Base-by-base conservation (phyloP, 2,113 vertebrate genomes). In the Lepus americanus region DNA sequence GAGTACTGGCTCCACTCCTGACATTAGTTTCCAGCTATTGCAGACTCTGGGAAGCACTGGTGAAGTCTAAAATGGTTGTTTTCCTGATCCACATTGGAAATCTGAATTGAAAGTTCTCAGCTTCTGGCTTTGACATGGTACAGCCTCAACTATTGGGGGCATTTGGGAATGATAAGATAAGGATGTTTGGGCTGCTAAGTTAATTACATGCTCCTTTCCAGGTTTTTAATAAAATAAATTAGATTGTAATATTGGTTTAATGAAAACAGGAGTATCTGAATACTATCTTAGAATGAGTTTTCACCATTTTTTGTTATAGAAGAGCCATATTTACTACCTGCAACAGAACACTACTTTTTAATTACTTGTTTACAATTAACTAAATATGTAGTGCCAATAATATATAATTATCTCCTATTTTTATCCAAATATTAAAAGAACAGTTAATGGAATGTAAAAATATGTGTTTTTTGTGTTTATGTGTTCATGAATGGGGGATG, bases 401-500 rank as follows among this genome's bases (percentile, higher is more conserved):
- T 39, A 39, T 61, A 14, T 33, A 82, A 67, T 67, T 87, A 80
- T 84, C 86, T 36, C 9, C 0, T 13, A 25, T 39, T 55, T 2
- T 88, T 69, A 76, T 87, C 20, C 4, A 77, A n/a, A 90, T 87
- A 84, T 79, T 80, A 81, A 78, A 74, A 55, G 1, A 80, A 76
- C 80, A 84, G 61, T 87, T 59, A 80, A 72, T 53, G 0, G 13
- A 1, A 78, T 64, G 25, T n/a, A 44, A 7, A 69, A 22, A 59
- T 33, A 33, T 66, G 8, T 80, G 7, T 84, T 76, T 39, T 10
- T 10, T 17, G 29, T 80, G 27, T 53, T 1, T 76, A 6, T 70
- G 3, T 87, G 19, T 19, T 51, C 19, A 49, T 36, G 23, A 6
- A 20, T 76, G 4, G 39, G 39, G 39, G 39, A 3, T 89, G 33